phyloP scores from a whole-genome alignment of 2,888 invertebrate species.

The Cheilosia grossa region DNA sequence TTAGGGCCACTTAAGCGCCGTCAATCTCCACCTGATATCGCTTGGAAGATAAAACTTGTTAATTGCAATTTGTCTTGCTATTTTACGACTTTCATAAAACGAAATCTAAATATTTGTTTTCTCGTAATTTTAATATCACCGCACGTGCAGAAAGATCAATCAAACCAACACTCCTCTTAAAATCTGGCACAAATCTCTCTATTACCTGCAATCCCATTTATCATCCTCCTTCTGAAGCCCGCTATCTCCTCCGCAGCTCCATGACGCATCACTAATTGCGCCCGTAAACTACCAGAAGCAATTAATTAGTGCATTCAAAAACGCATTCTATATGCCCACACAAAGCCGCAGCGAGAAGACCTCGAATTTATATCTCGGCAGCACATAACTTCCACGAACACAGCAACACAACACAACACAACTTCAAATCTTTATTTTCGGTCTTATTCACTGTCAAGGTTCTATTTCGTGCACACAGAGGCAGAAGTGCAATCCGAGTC shows the following conservation, averaged over 20 bases:
- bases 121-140: background rate
- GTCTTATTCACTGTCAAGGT: constrained; percentile 73
- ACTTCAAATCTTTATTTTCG: constrained; percentile 55
- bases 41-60: too few relatives aligned
- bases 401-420: constrained; percentile 10
- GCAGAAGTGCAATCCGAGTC: background rate
- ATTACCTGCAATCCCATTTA: background rate
- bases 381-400: constrained; percentile 29
- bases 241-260: constrained; percentile 11
- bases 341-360: constrained; percentile 26
- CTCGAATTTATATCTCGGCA: constrained; percentile 23
- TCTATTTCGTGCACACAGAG: constrained; percentile 48
- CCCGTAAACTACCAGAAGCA: constrained; percentile 42
- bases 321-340: constrained; percentile 48
- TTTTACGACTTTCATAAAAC: background rate
- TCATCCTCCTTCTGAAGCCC: constrained; percentile 3
- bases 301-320: constrained; percentile 65
- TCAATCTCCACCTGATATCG: too few relatives aligned
- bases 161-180: constrained; percentile 11
- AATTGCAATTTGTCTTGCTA: too few relatives aligned
- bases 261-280: constrained; percentile 38
- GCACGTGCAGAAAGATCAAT: constrained; percentile 14
- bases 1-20: too few relatives aligned
- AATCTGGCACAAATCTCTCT: constrained; percentile 9
- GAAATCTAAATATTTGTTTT: background rate